These are phyloP conservation scores for Leptonema lineaticorne DNA, from an alignment of 1,140 invertebrate genomes.

Conservation along the genomic window DNA sequence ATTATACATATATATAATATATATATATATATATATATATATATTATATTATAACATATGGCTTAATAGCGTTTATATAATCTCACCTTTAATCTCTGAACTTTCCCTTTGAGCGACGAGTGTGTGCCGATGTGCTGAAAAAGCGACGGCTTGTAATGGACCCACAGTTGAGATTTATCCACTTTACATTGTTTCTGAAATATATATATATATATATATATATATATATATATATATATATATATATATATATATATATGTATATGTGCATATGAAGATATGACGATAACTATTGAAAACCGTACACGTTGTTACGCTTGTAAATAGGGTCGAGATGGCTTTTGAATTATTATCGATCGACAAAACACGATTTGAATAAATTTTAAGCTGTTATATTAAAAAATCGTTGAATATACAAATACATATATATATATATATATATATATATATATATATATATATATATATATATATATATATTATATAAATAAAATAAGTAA, in stretches of 20 bases:
- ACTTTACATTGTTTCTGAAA: slow-evolving; percentile 83
- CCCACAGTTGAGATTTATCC: slow-evolving; percentile 77
- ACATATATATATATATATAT: no score
- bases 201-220: slow-evolving; percentile 37
- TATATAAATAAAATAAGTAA: no score
- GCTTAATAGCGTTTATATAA: background rate
- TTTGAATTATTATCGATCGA: no score
- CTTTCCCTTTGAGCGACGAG: slow-evolving; percentile 94
- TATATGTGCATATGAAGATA: background rate
- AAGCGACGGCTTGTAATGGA: slow-evolving; percentile 87
- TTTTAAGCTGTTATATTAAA: no score
- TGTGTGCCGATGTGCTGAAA: slow-evolving; percentile 97
- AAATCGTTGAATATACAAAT: no score
- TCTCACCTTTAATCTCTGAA: slow-evolving; percentile 90
- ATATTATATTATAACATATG: background rate
- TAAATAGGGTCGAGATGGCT: no score
- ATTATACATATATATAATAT: slow-evolving; percentile 17
- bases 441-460: no score
- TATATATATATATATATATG: background rate
- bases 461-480: no score
- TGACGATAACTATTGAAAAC: no score
- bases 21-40: background rate
- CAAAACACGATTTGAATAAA: no score
- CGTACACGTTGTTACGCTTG: no score
- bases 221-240: background rate